Conservation (phyloP, 2,797 vertebrate species). For the Characodon lateralis region DNA sequence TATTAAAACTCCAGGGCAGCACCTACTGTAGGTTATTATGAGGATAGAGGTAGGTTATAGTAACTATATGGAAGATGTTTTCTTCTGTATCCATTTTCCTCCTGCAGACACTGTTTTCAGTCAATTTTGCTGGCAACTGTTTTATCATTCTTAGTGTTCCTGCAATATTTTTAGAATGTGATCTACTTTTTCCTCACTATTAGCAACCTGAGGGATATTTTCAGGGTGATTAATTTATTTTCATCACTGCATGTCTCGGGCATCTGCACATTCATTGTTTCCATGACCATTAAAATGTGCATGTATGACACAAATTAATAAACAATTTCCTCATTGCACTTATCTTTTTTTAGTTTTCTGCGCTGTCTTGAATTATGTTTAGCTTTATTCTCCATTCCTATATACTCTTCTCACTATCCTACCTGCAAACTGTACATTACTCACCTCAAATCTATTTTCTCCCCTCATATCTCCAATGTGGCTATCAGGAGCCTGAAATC, state of each 20-base stretch:
- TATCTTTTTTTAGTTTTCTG: background rate
- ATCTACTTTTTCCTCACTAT: conserved; percentile 34
- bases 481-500: background rate
- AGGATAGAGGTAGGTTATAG: conserved; percentile 1
- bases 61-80: background rate
- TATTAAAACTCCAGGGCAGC: background rate
- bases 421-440: too few relatives aligned
- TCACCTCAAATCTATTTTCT: too few relatives aligned
- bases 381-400: conserved; percentile 29
- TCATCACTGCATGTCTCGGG: background rate
- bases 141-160: conserved; percentile 15
- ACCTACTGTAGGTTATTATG: background rate
- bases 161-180: background rate
- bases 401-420: background rate
- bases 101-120: background rate
- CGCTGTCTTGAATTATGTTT: conserved; percentile 3
- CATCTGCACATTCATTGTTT: conserved; percentile 11
- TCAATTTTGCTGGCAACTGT: conserved; percentile 11
- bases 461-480: background rate
- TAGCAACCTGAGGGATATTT: conserved; percentile 13
- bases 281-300: background rate
- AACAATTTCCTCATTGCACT: conserved; percentile 9
- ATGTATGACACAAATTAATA: background rate
- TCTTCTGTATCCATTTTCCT: background rate
- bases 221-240: conserved; percentile 13